Evolutionary conservation across 2,888 invertebrate genomes (phyloP).

Genomic region (Bibio marci): DNA sequence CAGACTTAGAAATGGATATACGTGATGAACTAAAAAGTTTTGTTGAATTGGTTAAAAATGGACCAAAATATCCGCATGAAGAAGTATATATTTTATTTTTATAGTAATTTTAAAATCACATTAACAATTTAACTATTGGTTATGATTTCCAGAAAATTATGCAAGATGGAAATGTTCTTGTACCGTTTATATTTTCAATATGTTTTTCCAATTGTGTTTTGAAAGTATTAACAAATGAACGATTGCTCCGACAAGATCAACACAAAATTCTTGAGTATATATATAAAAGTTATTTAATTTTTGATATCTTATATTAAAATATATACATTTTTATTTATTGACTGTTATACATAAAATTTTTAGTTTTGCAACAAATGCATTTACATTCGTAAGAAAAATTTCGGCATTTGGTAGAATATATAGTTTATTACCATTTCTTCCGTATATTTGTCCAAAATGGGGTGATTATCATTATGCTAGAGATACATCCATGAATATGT

Average conservation of each 20-base stretch:
- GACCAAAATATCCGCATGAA: conserved; percentile 30
- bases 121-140: neutral
- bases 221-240: conserved; percentile 35
- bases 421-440: conserved; percentile 40
- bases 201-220: conserved; percentile 39
- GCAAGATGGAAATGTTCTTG: conserved; percentile 19
- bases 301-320: too few relatives aligned
- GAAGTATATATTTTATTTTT: too few relatives aligned
- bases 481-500: conserved; percentile 31
- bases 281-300: too few relatives aligned
- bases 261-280: conserved; percentile 26
- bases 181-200: conserved; percentile 38
- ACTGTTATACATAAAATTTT: too few relatives aligned
- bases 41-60: conserved; percentile 30
- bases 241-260: conserved; percentile 35
- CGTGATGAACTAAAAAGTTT: conserved; percentile 31
- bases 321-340: neutral
- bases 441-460: conserved; percentile 36
- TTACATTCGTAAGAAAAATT: conserved; percentile 36
- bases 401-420: conserved; percentile 40
- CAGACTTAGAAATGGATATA: conserved; percentile 32
- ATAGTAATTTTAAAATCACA: too few relatives aligned
- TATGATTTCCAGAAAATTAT: conserved; percentile 1
- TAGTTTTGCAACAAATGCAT: conserved; percentile 24
- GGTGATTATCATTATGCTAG: conserved; percentile 36